Evolutionary conservation across 1,140 invertebrate genomes (phyloP), one percentile per base, ranked within the genome.

Genomic region (Hydropsyche tenuis): DNA sequence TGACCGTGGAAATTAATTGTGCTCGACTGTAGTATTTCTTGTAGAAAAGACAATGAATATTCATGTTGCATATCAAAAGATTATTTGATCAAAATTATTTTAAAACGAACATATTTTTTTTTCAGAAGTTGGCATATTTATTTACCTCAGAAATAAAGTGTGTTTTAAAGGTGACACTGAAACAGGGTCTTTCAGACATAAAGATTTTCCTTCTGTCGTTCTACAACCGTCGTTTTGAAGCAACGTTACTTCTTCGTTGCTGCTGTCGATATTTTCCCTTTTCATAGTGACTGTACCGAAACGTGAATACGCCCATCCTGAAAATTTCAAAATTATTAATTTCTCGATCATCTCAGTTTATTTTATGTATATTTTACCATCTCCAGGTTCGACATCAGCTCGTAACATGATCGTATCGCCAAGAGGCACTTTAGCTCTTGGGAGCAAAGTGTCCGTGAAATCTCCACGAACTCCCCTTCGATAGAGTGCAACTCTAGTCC

Each of bases 371-470:
- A 51, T 77, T 80, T 80, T 80, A 90, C 90, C 90, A 80, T 90
- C 89, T 23, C 87, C 89, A 45, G 86, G 82, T 62, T 84, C 81
- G 6, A 91, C 85, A 56, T 87, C 82, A 16, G 87, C 88, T 43
- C 88, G 81, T n/a, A 91, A 79, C 65, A 90, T 78, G 14, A 91
- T 79, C 69, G 90, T 89, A 79, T 91, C 90, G 7, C 90, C 90
- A n/a, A 91, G 79, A 46, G 87, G 80, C 11, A 91, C 88, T 9
- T 86, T 82, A 7, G 85, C 86, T 43, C 88, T 87, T 1, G 84
- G 78, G 72, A 87, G 84, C 65, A 91, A 82, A 68, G 84, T 83
- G 3, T 85, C 80, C 45, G 87, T 86, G 77, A 88, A 91, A 46
- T 82, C 73, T 68, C 83, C 79, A n/a, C 84, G 81, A 4, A 81